Percentiles rank a stretch among this genome's conserved stretches.
Evolutionary conservation across 2,888 invertebrate species (phyloP).

Genomic region (Dichetophora obliterata): DNA sequence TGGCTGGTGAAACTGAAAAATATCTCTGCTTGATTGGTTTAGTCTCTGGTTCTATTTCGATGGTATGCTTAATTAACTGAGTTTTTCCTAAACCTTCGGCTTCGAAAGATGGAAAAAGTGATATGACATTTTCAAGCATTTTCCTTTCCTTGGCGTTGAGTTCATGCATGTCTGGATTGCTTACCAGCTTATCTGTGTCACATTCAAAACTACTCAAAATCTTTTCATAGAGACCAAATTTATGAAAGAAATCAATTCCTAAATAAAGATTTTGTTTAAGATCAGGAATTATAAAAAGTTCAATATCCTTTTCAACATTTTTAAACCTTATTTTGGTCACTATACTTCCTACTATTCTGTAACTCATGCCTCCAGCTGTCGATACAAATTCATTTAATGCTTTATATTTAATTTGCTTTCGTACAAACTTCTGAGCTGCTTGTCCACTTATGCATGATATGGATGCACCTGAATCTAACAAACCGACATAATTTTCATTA

Average conservation of each 20-base stretch:
- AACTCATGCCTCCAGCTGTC: slow-evolving; percentile 40
- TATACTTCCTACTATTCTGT: slow-evolving; percentile 35
- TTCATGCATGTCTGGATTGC: not conserved
- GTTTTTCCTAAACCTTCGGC: slow-evolving; percentile 43
- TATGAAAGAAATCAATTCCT: no score
- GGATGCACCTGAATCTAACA: slow-evolving; percentile 41
- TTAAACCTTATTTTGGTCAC: slow-evolving; percentile 27
- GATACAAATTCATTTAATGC: slow-evolving; percentile 8
- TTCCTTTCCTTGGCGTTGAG: not conserved
- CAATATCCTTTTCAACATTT: slow-evolving; percentile 6
- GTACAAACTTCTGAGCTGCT: slow-evolving; percentile 33
- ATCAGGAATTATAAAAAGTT: slow-evolving; percentile 36
- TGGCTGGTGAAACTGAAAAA: slow-evolving; percentile 42
- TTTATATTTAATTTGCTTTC: slow-evolving; percentile 8
- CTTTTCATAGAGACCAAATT: slow-evolving; percentile 28
- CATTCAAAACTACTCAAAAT: slow-evolving; percentile 7
- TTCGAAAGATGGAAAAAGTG: slow-evolving; percentile 38
- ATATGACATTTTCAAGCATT: not conserved
- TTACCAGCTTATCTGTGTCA: not conserved
- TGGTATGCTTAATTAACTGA: slow-evolving; percentile 36
- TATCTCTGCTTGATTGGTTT: slow-evolving; percentile 44
- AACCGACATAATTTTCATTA: slow-evolving; percentile 19
- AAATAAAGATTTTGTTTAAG: slow-evolving; percentile 40
- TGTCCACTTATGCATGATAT: slow-evolving; percentile 35
- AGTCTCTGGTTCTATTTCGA: slow-evolving; percentile 39